Percentiles rank a stretch among this genome's conserved stretches.
phyloP scores from a whole-genome alignment of 2,113 vertebrate species.

The Saimiri boliviensis region DNA sequence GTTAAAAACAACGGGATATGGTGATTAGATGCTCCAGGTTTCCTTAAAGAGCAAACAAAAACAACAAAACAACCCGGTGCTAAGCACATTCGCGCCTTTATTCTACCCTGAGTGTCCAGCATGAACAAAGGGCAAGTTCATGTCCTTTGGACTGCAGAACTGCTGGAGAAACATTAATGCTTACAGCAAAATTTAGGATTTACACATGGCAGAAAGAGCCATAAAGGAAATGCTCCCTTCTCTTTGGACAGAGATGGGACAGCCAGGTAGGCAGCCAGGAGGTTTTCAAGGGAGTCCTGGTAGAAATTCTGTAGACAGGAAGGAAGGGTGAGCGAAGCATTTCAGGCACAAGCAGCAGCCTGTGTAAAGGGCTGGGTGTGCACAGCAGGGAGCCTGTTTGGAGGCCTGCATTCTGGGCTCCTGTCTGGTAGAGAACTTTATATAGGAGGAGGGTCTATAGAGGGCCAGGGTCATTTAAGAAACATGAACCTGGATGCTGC shows the following conservation, averaged over 20 bases:
- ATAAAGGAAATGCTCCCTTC: not conserved
- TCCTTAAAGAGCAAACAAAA: not conserved
- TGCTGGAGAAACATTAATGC: not conserved
- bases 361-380: not conserved
- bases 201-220: not conserved
- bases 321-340: fast-evolving
- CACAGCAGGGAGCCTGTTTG: too few species aligned
- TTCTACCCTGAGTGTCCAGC: not conserved
- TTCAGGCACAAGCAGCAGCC: not conserved
- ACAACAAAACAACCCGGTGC: not conserved
- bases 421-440: fast-evolving
- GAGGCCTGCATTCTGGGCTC: not conserved
- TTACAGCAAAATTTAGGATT: not conserved
- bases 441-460: too few species aligned
- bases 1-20: not conserved
- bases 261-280: not conserved
- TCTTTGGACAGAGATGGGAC: not conserved
- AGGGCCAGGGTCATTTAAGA: not conserved
- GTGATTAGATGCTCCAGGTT: not conserved
- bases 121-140: not conserved
- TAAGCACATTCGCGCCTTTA: not conserved
- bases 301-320: not conserved
- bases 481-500: not conserved
- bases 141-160: not conserved
- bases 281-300: not conserved